Evolutionary conservation across 2,888 invertebrate species (phyloP), one percentile per base, ranked within the genome.

Genomic region (Polylopha cassiicola): DNA sequence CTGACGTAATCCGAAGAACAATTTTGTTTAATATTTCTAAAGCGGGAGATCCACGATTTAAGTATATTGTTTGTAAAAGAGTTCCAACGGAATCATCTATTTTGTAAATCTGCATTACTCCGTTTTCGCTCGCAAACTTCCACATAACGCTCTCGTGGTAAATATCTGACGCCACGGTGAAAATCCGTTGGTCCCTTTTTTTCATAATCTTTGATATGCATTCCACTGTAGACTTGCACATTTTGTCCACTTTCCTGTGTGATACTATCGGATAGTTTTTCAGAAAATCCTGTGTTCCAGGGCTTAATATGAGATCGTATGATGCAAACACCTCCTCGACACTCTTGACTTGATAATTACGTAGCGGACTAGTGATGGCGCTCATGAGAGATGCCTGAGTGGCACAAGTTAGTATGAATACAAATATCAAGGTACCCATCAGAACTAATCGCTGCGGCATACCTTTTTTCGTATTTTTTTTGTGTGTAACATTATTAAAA

Each of bases 1-100:
- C 41, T 4, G 44, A 31, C 26, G 14, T 17, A 6, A 39, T 33
- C 22, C 45, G 6, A 5, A 43, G 6, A 18, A 51, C 21, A 21
- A 46, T 1, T 39, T 46, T 39, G 32, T 51, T 31, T 21, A 50
- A 26, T 5, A 45, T 16, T 39, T 47, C 37, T 2, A 31, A 23
- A 6, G 51, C 39, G 8, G 36, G 39, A 9, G 71, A 69, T 3
- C 69, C 71, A 9, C 61, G 55, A 2, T 65, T 55, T 15, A 68
- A 58, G 29, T 51, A 57, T 17, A 64, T 16, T 0, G 61, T 55
- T 33, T 56, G 51, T 30, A 48, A 44, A 6, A 55, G 10, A 8
- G 32, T 43, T 1, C 1, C 2, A n/a, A 50, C 36, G 0, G 60
- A 43, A 15, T 56, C 50, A 2, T 46, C 46, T 15, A 67, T 28